phyloP scores from a whole-genome alignment of 53 echinoderm and acorn worm species.

The Hippasteria phrygiana region DNA sequence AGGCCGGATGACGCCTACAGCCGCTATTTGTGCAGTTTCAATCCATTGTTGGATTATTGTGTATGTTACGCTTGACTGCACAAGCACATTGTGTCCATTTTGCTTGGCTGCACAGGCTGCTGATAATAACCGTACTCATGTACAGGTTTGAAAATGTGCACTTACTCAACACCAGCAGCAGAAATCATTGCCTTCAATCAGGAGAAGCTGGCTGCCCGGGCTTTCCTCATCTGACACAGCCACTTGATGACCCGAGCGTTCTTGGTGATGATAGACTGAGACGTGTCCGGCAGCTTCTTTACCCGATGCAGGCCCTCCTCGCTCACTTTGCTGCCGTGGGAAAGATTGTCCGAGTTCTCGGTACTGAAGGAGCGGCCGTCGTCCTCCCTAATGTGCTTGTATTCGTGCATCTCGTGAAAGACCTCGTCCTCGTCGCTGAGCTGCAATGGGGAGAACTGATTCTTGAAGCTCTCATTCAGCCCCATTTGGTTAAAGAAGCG shows the following conservation, averaged over 20 bases:
- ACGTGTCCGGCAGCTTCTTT: slow-evolving; percentile 84
- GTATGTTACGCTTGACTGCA: too few relatives aligned
- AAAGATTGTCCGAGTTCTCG: slow-evolving; percentile 76
- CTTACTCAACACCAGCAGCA: neutral
- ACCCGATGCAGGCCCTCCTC: slow-evolving; percentile 86
- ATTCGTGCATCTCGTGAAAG: slow-evolving; percentile 92
- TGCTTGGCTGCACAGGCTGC: too few relatives aligned
- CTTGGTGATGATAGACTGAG: slow-evolving; percentile 89
- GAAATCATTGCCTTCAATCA: slow-evolving; percentile 11
- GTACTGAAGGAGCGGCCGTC: slow-evolving; percentile 72
- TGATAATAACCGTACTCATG: too few relatives aligned
- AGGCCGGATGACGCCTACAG: too few relatives aligned
- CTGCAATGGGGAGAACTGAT: slow-evolving; percentile 42
- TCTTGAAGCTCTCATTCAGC: slow-evolving; percentile 73
- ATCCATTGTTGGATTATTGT: too few relatives aligned
- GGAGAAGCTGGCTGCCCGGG: slow-evolving; percentile 72
- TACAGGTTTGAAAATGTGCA: too few relatives aligned
- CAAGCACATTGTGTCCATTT: too few relatives aligned
- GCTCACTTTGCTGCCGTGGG: slow-evolving; percentile 85
- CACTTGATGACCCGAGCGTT: slow-evolving; percentile 98
- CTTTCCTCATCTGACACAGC: slow-evolving; percentile 92
- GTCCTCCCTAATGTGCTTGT: slow-evolving; percentile 58
- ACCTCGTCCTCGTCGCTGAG: slow-evolving; percentile 71
- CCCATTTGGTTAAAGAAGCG: slow-evolving; percentile 96
- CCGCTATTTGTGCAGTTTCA: too few relatives aligned